phyloP scores from a whole-genome alignment of 1,140 invertebrate species.

The Wasmannia auropunctata region DNA sequence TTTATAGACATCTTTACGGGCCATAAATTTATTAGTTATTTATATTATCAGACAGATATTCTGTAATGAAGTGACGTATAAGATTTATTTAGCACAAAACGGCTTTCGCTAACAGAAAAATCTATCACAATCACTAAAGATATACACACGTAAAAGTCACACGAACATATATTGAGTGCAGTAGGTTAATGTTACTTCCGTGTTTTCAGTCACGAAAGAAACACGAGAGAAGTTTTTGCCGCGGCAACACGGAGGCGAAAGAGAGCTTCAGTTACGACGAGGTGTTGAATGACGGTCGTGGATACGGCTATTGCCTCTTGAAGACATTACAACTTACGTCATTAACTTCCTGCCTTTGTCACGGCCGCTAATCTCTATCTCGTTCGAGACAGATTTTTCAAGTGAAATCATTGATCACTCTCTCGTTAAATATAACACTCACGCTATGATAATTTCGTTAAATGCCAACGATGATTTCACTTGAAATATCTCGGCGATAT shows the following conservation, averaged over 20 bases:
- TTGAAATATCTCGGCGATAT: not conserved
- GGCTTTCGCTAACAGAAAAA: not conserved
- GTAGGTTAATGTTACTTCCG: conserved; percentile 48
- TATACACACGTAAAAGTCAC: conserved; percentile 19
- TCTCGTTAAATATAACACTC: not conserved
- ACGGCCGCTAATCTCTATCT: not conserved
- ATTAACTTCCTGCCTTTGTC: not conserved
- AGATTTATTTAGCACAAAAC: conserved; percentile 18
- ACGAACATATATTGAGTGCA: conserved; percentile 32
- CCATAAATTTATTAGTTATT: conserved; percentile 11
- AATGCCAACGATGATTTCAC: not conserved
- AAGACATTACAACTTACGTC: conserved; percentile 15
- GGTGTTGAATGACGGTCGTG: conserved; percentile 1
- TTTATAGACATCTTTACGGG: not conserved
- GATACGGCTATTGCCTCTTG: conserved; percentile 17
- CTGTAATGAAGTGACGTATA: not conserved
- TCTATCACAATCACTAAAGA: conserved; percentile 34
- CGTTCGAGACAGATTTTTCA: not conserved
- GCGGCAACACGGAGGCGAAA: not conserved
- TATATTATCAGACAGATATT: not conserved
- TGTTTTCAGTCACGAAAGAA: conserved; percentile 50
- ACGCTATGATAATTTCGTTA: not conserved
- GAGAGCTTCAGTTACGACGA: not conserved
- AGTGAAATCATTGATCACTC: not conserved
- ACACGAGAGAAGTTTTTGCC: conserved; percentile 35